Evolutionary conservation across 2,888 invertebrate genomes (phyloP).

Genomic region (Acanthosepion pharaonis): DNA sequence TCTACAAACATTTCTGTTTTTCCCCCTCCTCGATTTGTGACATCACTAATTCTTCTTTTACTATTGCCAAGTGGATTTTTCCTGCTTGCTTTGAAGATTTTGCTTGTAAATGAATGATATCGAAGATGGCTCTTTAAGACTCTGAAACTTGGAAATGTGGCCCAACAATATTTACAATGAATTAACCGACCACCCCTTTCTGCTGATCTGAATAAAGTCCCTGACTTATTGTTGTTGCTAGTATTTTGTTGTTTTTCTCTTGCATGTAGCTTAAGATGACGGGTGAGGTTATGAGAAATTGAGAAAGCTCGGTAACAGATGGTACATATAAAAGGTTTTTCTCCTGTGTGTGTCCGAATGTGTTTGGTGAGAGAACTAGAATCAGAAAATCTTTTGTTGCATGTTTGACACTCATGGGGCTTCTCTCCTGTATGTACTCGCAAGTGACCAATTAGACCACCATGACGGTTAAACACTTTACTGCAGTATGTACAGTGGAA

Average conservation of each 20-base stretch:
- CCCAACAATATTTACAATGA: neutral
- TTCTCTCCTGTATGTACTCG: neutral
- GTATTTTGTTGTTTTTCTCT: neutral
- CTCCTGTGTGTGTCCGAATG: neutral
- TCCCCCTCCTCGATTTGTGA: neutral
- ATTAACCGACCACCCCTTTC: neutral
- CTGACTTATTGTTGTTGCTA: neutral
- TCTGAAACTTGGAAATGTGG: neutral
- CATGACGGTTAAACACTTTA: neutral
- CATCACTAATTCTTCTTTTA: neutral
- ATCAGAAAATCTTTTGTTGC: neutral
- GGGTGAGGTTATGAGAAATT: neutral
- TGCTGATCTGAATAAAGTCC: neutral
- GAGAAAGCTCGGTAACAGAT: neutral
- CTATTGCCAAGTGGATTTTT: neutral
- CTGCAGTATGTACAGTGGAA: neutral
- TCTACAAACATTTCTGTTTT: neutral
- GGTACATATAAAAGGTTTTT: neutral
- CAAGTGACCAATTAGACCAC: slow-evolving; percentile 5
- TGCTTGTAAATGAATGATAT: neutral
- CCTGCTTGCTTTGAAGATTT: neutral
- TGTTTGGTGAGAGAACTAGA: neutral
- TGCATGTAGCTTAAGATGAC: neutral
- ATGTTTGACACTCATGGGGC: neutral
- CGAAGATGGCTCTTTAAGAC: neutral